These are phyloP conservation scores for Apostichopus californicus DNA, from an alignment of 35 echinoderm and acorn worm genomes.

Conservation along the genomic window DNA sequence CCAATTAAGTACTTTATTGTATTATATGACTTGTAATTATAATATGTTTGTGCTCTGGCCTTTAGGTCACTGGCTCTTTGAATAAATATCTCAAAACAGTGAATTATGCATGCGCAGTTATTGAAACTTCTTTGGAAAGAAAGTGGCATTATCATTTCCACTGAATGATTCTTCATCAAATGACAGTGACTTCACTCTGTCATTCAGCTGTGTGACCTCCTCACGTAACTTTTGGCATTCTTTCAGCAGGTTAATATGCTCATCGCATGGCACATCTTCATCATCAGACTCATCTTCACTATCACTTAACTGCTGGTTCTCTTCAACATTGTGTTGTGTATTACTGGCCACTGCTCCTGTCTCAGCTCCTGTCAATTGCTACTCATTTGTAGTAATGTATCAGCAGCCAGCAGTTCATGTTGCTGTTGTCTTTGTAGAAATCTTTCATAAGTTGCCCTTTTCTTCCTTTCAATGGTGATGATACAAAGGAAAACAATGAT, in stretches of 20 bases:
- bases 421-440: too few species aligned
- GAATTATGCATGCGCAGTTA: neutral
- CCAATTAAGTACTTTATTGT: constrained; percentile 13
- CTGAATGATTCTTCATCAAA: constrained; percentile 12
- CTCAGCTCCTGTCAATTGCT: too few species aligned
- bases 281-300: too few species aligned
- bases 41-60: neutral
- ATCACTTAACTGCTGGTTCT: too few species aligned
- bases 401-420: neutral
- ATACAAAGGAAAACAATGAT: constrained; percentile 18
- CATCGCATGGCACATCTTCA: too few species aligned
- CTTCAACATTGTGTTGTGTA: too few species aligned
- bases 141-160: neutral
- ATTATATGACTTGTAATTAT: neutral
- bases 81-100: constrained; percentile 2
- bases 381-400: neutral
- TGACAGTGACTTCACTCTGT: neutral
- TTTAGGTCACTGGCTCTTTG: neutral
- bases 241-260: neutral
- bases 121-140: neutral
- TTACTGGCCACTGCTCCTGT: too few species aligned
- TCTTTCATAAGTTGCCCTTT: neutral
- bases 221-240: constrained; percentile 11
- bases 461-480: neutral
- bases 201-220: neutral